Conservation (phyloP, 1,140 invertebrate genomes). For the Magallana gigas region DNA sequence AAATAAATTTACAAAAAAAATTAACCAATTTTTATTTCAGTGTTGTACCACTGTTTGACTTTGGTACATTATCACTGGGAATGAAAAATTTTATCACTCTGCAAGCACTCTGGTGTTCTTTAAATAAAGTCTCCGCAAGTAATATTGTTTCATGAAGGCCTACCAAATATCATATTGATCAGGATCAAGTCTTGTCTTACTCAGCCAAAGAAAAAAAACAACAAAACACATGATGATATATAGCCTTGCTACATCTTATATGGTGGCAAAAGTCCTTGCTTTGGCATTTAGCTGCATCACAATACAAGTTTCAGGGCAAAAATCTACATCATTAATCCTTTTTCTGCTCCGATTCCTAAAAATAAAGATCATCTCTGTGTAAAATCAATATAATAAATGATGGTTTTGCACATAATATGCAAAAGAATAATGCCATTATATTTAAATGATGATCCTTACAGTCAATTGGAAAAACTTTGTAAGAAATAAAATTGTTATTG, state of each 20-base stretch:
- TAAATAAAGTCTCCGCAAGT: not conserved
- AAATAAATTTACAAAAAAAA: not conserved
- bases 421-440: not conserved
- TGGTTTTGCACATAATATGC: not conserved
- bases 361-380: not conserved
- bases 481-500: too few relatives aligned
- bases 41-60: not conserved
- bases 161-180: slow-evolving; percentile 9
- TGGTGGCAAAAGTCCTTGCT: slow-evolving; percentile 13
- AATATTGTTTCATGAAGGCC: not conserved
- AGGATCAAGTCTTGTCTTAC: not conserved
- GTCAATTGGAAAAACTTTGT: not conserved
- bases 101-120: not conserved
- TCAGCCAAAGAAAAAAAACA: not conserved
- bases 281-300: slow-evolving; percentile 28
- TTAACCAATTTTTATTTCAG: not conserved
- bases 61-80: not conserved
- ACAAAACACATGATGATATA: not conserved
- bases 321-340: slow-evolving; percentile 22
- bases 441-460: not conserved
- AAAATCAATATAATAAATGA: not conserved
- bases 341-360: slow-evolving; percentile 16
- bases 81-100: not conserved
- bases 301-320: not conserved
- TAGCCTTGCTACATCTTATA: not conserved